Percentiles rank a stretch among this genome's conserved stretches.
These are phyloP conservation scores for Heteromormyrus szaboi DNA, from an alignment of 2,797 vertebrate species.

Conservation along the genomic window DNA sequence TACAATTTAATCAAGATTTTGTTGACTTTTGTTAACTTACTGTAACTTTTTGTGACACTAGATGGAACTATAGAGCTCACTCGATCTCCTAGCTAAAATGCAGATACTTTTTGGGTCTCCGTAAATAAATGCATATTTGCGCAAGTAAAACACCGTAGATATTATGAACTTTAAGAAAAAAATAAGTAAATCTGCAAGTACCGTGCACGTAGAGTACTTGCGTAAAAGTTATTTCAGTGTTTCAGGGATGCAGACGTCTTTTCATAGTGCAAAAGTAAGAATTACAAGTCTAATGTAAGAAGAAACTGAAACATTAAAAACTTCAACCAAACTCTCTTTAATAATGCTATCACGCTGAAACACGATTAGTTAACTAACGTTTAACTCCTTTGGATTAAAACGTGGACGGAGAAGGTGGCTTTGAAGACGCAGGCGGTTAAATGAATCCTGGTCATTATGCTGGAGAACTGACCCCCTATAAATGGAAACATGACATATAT, in stretches of 20 bases:
- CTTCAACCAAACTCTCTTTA: background rate
- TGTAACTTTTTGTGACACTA: slow-evolving; percentile 33
- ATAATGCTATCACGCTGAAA: background rate
- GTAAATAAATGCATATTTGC: background rate
- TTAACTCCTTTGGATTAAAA: background rate
- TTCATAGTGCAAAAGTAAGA: background rate
- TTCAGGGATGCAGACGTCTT: background rate
- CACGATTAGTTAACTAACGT: background rate
- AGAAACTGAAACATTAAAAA: background rate
- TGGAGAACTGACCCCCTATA: slow-evolving; percentile 48
- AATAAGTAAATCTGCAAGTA: background rate
- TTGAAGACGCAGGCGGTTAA: slow-evolving; percentile 67
- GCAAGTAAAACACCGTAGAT: background rate
- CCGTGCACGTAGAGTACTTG: background rate
- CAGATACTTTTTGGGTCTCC: background rate
- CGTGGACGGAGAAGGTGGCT: slow-evolving; percentile 59
- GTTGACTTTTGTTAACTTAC: background rate
- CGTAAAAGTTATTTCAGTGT: background rate
- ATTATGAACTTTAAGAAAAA: background rate
- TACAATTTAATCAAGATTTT: background rate
- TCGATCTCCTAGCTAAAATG: background rate
- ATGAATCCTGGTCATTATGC: slow-evolving; percentile 68
- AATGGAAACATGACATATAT: background rate
- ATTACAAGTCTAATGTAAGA: background rate
- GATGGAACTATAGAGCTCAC: slow-evolving; percentile 25